Evolutionary conservation across 2,113 vertebrate genomes (phyloP).

Genomic region (Dasyurus viverrinus): DNA sequence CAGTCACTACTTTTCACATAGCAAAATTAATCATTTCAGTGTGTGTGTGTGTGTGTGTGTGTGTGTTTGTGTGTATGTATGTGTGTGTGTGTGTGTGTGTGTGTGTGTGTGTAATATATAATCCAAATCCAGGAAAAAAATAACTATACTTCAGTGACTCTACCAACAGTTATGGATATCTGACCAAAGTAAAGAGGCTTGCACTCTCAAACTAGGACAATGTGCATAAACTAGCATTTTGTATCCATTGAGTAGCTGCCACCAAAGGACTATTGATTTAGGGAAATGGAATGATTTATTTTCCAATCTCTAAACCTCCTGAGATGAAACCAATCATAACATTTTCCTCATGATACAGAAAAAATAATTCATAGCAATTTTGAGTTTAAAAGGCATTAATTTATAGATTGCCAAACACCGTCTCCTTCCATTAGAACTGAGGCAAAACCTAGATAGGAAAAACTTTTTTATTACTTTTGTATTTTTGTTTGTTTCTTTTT

Average conservation of each 20-base stretch:
- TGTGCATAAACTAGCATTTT: background rate
- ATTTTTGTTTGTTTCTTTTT: too few species aligned
- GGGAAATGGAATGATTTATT: conserved; percentile 61
- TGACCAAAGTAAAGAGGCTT: background rate
- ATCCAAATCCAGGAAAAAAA: background rate
- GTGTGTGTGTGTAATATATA: background rate
- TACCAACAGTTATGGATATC: background rate
- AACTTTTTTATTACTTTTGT: too few species aligned
- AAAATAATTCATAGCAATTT: conserved; percentile 65
- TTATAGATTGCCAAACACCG: conserved; percentile 55
- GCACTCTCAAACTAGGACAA: background rate
- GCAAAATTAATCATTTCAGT: background rate
- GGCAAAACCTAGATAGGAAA: too few species aligned
- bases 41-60: too few species aligned
- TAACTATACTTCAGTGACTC: conserved; percentile 32
- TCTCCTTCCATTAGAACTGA: background rate
- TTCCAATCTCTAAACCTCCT: conserved; percentile 4
- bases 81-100: too few species aligned
- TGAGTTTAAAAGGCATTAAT: conserved; percentile 59
- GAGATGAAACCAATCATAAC: conserved; percentile 60
- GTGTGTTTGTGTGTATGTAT: too few species aligned
- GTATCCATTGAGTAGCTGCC: conserved; percentile 6
- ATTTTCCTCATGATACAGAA: conserved; percentile 53
- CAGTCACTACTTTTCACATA: background rate
- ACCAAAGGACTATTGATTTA: conserved; percentile 59